Evolutionary conservation across 2,888 invertebrate species (phyloP).

Genomic region (Ernsta delagoae): DNA sequence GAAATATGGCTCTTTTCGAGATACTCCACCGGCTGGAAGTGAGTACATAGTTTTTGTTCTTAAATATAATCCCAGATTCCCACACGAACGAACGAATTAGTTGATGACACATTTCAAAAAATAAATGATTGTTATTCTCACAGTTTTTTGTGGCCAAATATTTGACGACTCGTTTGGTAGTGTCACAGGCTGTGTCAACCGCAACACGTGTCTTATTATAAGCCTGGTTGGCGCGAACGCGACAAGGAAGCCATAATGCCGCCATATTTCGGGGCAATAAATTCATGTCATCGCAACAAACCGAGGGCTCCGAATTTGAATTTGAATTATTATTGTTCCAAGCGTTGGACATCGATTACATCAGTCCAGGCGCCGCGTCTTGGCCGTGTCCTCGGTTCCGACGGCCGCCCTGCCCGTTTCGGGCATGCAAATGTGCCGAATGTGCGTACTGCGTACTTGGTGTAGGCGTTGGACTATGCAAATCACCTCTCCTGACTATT

Average conservation of each 20-base stretch:
- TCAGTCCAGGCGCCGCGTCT: slow-evolving; percentile 63
- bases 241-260: slow-evolving; percentile 54
- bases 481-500: slow-evolving; percentile 77
- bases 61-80: slow-evolving; percentile 34
- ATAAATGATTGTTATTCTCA: slow-evolving; percentile 53
- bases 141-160: slow-evolving; percentile 52
- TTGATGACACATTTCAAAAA: slow-evolving; percentile 46
- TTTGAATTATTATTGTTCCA: slow-evolving; percentile 67
- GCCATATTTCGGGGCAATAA: slow-evolving; percentile 57
- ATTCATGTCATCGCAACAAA: slow-evolving; percentile 52
- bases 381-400: slow-evolving; percentile 58
- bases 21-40: slow-evolving; percentile 98
- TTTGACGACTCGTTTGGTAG: slow-evolving; percentile 41
- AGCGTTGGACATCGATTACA: slow-evolving; percentile 67
- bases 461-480: slow-evolving; percentile 60
- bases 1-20: slow-evolving; percentile 99
- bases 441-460: slow-evolving; percentile 54
- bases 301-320: slow-evolving; percentile 67
- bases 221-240: slow-evolving; percentile 48
- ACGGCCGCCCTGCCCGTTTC: slow-evolving; percentile 55
- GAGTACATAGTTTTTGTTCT: slow-evolving; percentile 63
- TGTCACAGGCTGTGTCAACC: slow-evolving; percentile 63
- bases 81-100: slow-evolving; percentile 39
- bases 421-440: slow-evolving; percentile 78
- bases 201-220: slow-evolving; percentile 67